A percentile compares a stretch with the other conserved stretches of the same genome.
Conservation (phyloP, 2,888 invertebrate genomes). For the Agonum fuliginosum region DNA sequence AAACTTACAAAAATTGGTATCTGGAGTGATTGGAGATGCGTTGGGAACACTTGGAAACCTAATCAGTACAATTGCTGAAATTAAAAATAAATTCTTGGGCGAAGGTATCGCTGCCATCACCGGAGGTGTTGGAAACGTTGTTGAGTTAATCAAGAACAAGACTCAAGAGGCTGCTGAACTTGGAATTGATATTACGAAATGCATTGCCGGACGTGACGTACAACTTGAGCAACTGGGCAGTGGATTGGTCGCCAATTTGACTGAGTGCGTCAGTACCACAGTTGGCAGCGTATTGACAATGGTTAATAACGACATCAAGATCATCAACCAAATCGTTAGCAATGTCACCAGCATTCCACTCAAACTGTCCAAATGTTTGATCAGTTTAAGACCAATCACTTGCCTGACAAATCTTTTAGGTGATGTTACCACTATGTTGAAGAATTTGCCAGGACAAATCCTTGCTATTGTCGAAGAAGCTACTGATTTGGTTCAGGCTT, state of each 20-base stretch:
- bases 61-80: not conserved
- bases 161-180: conserved; percentile 4
- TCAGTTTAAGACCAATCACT: conserved; percentile 23
- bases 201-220: conserved; percentile 7
- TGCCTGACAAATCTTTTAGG: not conserved
- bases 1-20: not conserved
- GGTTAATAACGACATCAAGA: conserved; percentile 6
- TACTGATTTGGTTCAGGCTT: not conserved
- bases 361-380: conserved; percentile 13
- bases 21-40: not conserved
- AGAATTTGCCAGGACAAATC: not conserved
- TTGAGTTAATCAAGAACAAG: conserved; percentile 2
- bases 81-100: not conserved
- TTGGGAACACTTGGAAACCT: not conserved
- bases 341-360: conserved; percentile 3
- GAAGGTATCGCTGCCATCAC: conserved; percentile 1
- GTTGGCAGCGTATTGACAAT: not conserved
- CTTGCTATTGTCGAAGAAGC: not conserved
- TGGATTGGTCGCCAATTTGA: not conserved
- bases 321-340: not conserved
- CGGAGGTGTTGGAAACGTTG: not conserved
- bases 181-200: conserved; percentile 8
- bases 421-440: not conserved
- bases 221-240: not conserved
- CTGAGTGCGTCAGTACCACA: not conserved